Evolutionary conservation across 2,797 vertebrate species (phyloP).

Genomic region (Mormyrops boulengeri): DNA sequence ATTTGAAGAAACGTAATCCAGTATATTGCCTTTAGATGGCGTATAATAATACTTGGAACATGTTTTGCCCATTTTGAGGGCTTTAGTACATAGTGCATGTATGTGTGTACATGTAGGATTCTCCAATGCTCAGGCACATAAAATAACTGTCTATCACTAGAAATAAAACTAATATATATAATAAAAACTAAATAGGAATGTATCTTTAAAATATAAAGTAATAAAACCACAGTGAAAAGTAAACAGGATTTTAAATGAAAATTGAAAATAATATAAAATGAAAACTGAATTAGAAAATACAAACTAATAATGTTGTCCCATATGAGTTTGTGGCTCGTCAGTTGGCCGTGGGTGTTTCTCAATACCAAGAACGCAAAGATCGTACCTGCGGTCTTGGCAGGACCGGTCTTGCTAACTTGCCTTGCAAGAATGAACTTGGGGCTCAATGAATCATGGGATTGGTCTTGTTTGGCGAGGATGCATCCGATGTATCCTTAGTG

Average conservation of each 20-base stretch:
- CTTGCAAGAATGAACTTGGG: background rate
- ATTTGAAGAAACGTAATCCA: background rate
- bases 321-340: background rate
- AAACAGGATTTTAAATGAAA: background rate
- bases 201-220: background rate
- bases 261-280: background rate
- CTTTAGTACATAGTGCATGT: background rate
- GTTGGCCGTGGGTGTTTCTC: background rate
- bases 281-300: background rate
- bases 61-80: background rate
- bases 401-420: background rate
- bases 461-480: background rate
- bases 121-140: background rate
- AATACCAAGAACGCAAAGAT: background rate
- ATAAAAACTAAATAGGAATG: background rate
- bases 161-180: background rate
- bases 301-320: too few relatives aligned
- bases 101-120: background rate
- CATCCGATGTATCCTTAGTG: background rate
- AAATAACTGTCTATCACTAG: background rate
- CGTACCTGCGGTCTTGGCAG: background rate
- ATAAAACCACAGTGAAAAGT: background rate
- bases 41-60: background rate
- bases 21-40: background rate
- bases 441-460: background rate